A percentile compares a stretch with the other conserved stretches of the same genome.
Evolutionary conservation across 2,113 vertebrate genomes (phyloP).

Genomic region (Arizona elegans): DNA sequence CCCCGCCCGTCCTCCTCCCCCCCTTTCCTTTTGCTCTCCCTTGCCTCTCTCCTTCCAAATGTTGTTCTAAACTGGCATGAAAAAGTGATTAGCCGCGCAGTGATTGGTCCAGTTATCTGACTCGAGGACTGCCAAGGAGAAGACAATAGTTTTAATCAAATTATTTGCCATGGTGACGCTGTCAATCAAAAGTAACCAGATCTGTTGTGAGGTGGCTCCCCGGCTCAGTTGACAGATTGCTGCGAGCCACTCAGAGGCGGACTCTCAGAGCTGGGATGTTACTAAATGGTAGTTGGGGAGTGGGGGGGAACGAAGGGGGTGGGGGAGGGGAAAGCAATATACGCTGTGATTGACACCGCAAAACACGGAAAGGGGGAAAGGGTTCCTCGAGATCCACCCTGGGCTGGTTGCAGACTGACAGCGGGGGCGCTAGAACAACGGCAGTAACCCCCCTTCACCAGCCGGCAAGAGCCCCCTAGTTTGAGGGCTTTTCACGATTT

Average conservation of each 20-base stretch:
- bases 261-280: slow-evolving; percentile 77
- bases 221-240: slow-evolving; percentile 84
- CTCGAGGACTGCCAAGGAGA: slow-evolving; percentile 92
- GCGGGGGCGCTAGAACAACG: slow-evolving; percentile 23
- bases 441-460: neutral
- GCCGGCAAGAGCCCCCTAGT: neutral
- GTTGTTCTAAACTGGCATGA: slow-evolving; percentile 99
- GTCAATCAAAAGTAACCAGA: slow-evolving; percentile 98
- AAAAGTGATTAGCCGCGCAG: slow-evolving; percentile 89
- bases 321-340: slow-evolving; percentile 64
- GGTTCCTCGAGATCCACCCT: neutral
- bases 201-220: slow-evolving; percentile 91
- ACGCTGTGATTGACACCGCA: slow-evolving; percentile 83
- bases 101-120: slow-evolving; percentile 99
- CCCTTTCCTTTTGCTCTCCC: slow-evolving; percentile 24
- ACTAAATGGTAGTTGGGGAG: slow-evolving; percentile 44
- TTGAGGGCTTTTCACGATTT: neutral
- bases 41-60: slow-evolving; percentile 80
- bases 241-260: slow-evolving; percentile 74
- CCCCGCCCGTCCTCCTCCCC: slow-evolving; percentile 24
- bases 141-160: slow-evolving; percentile 99
- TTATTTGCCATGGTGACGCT: slow-evolving; percentile 99
- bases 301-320: neutral
- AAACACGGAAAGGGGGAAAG: slow-evolving; percentile 2
- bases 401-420: neutral